Base-by-base conservation (phyloP, 1,140 invertebrate species). In the Ceratina calcarata region DNA sequence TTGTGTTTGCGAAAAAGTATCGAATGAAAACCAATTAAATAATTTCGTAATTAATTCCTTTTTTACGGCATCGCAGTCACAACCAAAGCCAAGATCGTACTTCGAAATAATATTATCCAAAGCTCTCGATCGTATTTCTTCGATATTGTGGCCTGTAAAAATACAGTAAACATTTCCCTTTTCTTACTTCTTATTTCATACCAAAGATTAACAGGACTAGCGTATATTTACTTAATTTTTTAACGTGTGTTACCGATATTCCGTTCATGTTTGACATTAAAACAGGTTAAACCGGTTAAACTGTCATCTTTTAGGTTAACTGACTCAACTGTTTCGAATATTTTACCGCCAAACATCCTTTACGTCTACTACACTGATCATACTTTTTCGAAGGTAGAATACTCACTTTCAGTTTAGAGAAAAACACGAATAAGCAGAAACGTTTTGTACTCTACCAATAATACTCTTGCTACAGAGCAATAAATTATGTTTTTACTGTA, bases 1-100 rank as follows among this genome's bases (percentile, higher is more conserved):
- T 65, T 90, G 89, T 64, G 90, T 87, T 27, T 89, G 82, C 0
- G 88, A 83, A 18, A 80, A 53, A n/a, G 73, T 84, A 1, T 91
- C 87, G 77, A 89, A 91, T 1, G 89, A 80, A 82, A 94, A 93
- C 93, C 93, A 94, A 49, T 91, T 89, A 32, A 93, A 88, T n/a
- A 94, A 77, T 72, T 92, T 90, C 1, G 85, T 60, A 27, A 94
- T 83, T 57, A 94, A 87, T 72, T 93, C 90, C 45, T 90, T 92
- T 80, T 86, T 91, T 18, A 91, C 82, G 71, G 86, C 83, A 72
- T 93, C 89, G 58, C 92, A 91, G 22, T 91, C 89, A 65, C 88
- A 91, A 2, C 84, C 81, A 68, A 92, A 91, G 60, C 91, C 92
- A 74, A 89, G 85, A 79, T 93, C 87, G 0, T 93, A 87, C 73